Evolutionary conservation across 1,140 invertebrate genomes (phyloP).

Genomic region (Aethina tumida): DNA sequence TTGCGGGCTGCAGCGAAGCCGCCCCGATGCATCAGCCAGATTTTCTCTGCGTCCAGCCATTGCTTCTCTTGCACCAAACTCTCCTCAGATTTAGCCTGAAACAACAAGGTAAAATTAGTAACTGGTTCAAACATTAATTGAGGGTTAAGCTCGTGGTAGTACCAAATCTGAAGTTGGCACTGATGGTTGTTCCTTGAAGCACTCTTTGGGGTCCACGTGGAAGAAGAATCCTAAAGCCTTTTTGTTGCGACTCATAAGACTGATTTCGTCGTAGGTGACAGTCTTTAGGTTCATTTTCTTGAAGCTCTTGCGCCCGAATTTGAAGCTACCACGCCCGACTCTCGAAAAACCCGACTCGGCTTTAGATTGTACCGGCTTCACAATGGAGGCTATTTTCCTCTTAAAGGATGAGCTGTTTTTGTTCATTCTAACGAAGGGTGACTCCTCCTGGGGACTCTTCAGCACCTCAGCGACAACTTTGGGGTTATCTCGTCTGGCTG

Average conservation of each 20-base stretch:
- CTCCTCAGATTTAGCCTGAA: constrained; percentile 72
- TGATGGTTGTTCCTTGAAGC: constrained; percentile 23
- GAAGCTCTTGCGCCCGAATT: constrained; percentile 9
- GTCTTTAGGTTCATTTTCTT: constrained; percentile 11
- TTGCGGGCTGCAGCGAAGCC: constrained; percentile 76
- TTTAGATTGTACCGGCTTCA: no score
- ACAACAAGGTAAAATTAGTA: constrained; percentile 20
- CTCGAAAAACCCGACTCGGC: no score
- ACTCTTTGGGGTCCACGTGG: constrained; percentile 16
- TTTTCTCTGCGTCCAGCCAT: constrained; percentile 67
- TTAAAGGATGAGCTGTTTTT: no score
- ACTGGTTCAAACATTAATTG: not conserved
- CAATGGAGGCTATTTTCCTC: no score
- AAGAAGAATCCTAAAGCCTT: constrained; percentile 17
- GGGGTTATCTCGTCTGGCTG: no score
- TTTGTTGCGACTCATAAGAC: constrained; percentile 15
- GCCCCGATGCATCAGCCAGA: constrained; percentile 85
- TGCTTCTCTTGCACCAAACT: constrained; percentile 67
- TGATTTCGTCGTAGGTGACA: constrained; percentile 15
- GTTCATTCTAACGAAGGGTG: no score
- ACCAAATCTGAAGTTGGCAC: not conserved
- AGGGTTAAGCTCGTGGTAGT: not conserved
- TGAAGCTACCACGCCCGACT: constrained; percentile 9
- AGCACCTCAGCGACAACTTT: no score
- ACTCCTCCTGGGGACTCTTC: no score